Conservation (phyloP, 2,888 invertebrate genomes). For the Blastobasis lacticolella region DNA sequence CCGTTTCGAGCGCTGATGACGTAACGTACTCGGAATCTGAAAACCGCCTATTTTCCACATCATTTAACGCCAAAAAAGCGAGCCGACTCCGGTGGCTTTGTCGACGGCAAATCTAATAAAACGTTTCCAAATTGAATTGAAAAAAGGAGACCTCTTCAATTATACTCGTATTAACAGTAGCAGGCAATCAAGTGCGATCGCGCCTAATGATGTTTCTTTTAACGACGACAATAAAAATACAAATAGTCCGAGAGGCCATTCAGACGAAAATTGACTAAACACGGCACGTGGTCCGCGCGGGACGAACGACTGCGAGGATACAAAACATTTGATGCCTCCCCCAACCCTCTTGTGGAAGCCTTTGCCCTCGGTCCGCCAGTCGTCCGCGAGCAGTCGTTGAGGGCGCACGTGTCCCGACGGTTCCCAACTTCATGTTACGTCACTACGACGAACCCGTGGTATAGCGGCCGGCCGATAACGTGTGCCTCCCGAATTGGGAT, state of each 20-base stretch:
- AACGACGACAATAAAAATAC: conserved; percentile 56
- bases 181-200: conserved; percentile 40
- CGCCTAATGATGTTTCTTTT: conserved; percentile 51
- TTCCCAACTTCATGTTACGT: conserved; percentile 56
- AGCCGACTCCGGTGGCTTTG: too few species aligned
- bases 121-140: conserved; percentile 13
- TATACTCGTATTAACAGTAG: conserved; percentile 26
- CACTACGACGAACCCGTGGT: conserved; percentile 40
- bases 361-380: conserved; percentile 35
- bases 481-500: conserved; percentile 32
- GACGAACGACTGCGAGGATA: conserved; percentile 56
- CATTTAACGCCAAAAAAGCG: too few species aligned
- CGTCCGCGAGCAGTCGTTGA: conserved; percentile 35
- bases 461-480: conserved; percentile 33
- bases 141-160: conserved; percentile 24
- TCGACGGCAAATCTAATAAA: not conserved
- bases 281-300: conserved; percentile 55
- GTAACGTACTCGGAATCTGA: too few species aligned
- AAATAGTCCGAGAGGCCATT: conserved; percentile 42
- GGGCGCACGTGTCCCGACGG: conserved; percentile 32
- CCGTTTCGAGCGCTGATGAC: too few species aligned
- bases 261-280: conserved; percentile 58
- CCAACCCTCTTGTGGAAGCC: conserved; percentile 25
- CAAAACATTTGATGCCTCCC: conserved; percentile 60
- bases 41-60: too few species aligned